Percentiles rank a stretch among this genome's conserved stretches.
These are phyloP conservation scores for Xestoiulus laeticollis DNA, from an alignment of 2,888 invertebrate genomes.

Conservation along the genomic window DNA sequence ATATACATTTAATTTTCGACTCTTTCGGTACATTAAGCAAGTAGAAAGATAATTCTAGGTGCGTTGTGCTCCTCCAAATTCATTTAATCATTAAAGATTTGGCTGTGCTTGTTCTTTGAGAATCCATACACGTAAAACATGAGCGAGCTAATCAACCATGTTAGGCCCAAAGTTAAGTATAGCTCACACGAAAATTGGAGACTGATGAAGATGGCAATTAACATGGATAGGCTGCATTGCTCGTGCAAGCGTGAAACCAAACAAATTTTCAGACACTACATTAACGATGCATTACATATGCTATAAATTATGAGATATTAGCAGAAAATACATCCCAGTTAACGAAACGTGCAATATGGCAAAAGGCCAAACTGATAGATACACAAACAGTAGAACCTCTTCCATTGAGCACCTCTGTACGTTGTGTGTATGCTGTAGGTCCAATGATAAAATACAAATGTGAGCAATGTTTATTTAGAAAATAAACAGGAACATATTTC, in stretches of 20 bases:
- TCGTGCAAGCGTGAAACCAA: slow-evolving; percentile 1
- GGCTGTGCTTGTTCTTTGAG: background rate
- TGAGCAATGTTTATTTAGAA: too few relatives aligned
- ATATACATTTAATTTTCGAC: slow-evolving; percentile 13
- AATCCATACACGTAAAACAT: slow-evolving; percentile 2
- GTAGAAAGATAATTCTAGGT: slow-evolving; percentile 24
- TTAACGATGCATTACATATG: slow-evolving; percentile 30
- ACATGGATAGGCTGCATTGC: slow-evolving; percentile 5
- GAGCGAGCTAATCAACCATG: background rate
- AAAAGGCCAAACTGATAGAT: slow-evolving; percentile 35
- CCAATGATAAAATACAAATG: background rate
- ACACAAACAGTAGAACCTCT: background rate
- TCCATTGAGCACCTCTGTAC: background rate
- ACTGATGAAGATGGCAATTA: slow-evolving; percentile 41
- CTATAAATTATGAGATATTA: slow-evolving; percentile 39
- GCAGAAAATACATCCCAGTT: slow-evolving; percentile 17
- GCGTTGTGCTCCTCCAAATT: background rate
- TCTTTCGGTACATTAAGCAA: slow-evolving; percentile 7
- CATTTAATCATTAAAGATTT: background rate
- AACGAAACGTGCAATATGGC: slow-evolving; percentile 39
- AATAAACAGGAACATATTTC: too few relatives aligned
- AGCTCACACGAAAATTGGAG: background rate
- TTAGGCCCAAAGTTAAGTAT: background rate
- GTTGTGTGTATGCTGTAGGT: background rate
- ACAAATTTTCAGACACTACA: slow-evolving; percentile 31